Evolutionary conservation across 1,140 invertebrate genomes (phyloP).

Genomic region (Leptopilina boulardi): DNA sequence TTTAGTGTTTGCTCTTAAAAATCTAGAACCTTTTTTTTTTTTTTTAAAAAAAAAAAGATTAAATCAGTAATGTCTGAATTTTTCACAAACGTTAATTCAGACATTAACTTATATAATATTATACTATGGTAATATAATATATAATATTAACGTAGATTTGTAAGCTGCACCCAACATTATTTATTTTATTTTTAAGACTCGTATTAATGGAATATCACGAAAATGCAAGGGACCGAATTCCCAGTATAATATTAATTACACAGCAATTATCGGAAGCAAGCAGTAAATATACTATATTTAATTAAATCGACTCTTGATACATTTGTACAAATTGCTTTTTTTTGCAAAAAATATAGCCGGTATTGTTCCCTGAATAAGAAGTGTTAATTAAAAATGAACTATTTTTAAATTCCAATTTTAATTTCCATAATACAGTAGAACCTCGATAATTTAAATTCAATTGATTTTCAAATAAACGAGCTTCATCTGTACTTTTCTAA

Average conservation of each 20-base stretch:
- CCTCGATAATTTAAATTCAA: too few relatives aligned
- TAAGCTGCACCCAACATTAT: conserved; percentile 45
- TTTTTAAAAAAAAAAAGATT: background rate
- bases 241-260: conserved; percentile 41
- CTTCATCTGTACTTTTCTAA: too few relatives aligned
- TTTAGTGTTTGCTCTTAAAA: conserved; percentile 35
- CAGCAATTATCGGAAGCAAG: conserved; percentile 44
- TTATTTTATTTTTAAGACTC: conserved; percentile 48
- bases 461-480: too few relatives aligned
- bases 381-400: too few relatives aligned
- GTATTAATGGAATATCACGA: conserved; percentile 44
- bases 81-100: conserved; percentile 20
- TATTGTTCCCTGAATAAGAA: too few relatives aligned
- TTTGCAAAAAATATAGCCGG: conserved; percentile 4
- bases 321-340: conserved; percentile 41
- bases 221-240: conserved; percentile 21
- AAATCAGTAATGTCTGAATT: conserved; percentile 25
- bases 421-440: too few relatives aligned
- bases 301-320: conserved; percentile 19
- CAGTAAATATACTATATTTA: conserved; percentile 6
- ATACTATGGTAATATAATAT: background rate
- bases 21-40: conserved; percentile 21
- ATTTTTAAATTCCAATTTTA: too few relatives aligned
- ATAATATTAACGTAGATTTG: conserved; percentile 30
- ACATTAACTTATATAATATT: background rate